Conservation (phyloP, 2,113 vertebrate genomes). For the Mus pahari region DNA sequence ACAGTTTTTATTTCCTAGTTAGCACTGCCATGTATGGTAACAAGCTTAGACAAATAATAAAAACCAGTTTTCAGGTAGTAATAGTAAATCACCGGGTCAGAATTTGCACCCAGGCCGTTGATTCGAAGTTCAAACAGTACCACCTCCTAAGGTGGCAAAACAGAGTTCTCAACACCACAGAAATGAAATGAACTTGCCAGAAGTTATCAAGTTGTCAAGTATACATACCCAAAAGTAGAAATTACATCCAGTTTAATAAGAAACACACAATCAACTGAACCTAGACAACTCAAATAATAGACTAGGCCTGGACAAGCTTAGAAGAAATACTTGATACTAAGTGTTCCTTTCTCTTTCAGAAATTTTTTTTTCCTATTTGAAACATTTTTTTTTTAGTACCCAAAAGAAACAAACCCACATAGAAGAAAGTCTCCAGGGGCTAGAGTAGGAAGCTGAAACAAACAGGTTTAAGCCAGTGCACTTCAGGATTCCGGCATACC, state of each 20-base stretch:
- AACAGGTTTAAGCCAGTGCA: background rate
- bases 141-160: background rate
- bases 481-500: background rate
- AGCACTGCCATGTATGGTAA: background rate
- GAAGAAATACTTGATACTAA: background rate
- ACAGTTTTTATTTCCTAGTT: background rate
- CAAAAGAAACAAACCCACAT: background rate
- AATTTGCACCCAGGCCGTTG: background rate
- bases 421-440: background rate
- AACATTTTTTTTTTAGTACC: conserved; percentile 1
- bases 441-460: background rate
- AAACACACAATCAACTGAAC: background rate
- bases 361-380: background rate
- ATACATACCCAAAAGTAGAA: background rate
- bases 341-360: background rate
- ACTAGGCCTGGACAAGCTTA: background rate
- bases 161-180: background rate
- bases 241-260: background rate
- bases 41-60: background rate
- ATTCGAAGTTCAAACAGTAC: background rate
- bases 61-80: background rate
- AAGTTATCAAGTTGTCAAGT: background rate
- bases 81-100: background rate
- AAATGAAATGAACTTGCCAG: background rate
- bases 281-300: background rate